Evolutionary conservation across 2,888 invertebrate species (phyloP).

Genomic region (Noctua janthina): DNA sequence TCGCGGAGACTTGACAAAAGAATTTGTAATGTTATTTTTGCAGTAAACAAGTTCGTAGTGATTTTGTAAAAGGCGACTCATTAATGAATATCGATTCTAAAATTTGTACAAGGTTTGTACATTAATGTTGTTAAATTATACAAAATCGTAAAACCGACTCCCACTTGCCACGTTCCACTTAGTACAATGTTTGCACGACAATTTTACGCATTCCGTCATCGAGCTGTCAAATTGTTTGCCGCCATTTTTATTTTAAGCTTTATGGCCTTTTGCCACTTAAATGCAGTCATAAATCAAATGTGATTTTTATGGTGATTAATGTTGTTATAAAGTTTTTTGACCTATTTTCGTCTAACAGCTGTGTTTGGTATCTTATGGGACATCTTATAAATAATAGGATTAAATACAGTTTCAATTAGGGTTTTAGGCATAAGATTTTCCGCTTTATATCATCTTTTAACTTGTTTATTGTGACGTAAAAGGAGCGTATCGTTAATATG

Average conservation of each 20-base stretch:
- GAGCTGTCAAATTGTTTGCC: conserved; percentile 59
- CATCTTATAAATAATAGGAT: conserved; percentile 65
- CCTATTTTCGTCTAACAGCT: conserved; percentile 57
- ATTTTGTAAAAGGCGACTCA: conserved; percentile 3
- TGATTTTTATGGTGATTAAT: conserved; percentile 66
- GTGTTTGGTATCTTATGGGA: conserved; percentile 41
- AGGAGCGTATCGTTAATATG: conserved; percentile 6
- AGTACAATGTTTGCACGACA: conserved; percentile 59
- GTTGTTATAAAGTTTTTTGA: conserved; percentile 53
- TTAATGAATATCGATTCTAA: conserved; percentile 1
- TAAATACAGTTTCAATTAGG: conserved; percentile 48
- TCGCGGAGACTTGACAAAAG: conserved; percentile 23
- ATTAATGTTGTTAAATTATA: conserved; percentile 17
- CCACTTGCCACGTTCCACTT: conserved; percentile 34
- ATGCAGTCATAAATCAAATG: conserved; percentile 64
- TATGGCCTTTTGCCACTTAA: conserved; percentile 62
- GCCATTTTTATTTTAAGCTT: conserved; percentile 64
- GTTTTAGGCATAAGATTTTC: conserved; percentile 40
- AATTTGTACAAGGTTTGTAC: neutral
- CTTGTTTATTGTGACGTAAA: conserved; percentile 17
- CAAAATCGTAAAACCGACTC: conserved; percentile 36
- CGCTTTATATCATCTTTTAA: conserved; percentile 36
- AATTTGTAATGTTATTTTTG: conserved; percentile 10
- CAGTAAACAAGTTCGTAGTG: neutral
- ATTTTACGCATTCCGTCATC: conserved; percentile 63